Conservation (phyloP, 2,797 vertebrate species). For the Lutjanus campechanus region DNA sequence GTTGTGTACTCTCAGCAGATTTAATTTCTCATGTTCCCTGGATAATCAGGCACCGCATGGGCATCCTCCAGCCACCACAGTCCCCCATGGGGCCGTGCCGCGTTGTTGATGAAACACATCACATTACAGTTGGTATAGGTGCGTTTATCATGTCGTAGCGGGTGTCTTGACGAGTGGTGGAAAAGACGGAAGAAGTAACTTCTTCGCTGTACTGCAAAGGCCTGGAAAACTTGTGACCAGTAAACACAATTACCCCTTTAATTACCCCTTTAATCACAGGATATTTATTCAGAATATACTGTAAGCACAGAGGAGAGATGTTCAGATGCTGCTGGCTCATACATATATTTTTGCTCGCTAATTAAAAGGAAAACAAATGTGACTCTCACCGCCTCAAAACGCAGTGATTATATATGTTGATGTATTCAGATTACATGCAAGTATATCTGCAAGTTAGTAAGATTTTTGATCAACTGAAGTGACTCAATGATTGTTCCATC, state of each 20-base stretch:
- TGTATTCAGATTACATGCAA: not conserved
- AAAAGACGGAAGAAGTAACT: not conserved
- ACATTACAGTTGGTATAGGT: slow-evolving; percentile 52
- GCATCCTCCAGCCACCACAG: slow-evolving; percentile 49
- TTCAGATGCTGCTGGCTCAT: not conserved
- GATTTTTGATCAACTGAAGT: not conserved
- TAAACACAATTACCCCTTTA: slow-evolving; percentile 32
- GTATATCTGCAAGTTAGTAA: slow-evolving; percentile 3
- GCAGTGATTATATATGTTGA: not conserved
- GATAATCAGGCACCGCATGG: slow-evolving; percentile 73
- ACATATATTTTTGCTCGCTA: not conserved
- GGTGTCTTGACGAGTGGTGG: slow-evolving; percentile 29
- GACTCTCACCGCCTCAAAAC: not conserved
- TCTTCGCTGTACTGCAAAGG: slow-evolving; percentile 10
- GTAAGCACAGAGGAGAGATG: not conserved
- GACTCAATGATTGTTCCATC: not conserved
- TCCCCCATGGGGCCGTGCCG: slow-evolving; percentile 38
- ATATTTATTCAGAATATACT: slow-evolving; percentile 3
- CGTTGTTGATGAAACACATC: slow-evolving; percentile 61
- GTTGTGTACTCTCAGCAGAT: slow-evolving; percentile 72
- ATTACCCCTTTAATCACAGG: slow-evolving; percentile 8
- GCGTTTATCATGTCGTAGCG: slow-evolving; percentile 45
- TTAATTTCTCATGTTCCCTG: slow-evolving; percentile 74
- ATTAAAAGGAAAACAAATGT: slow-evolving; percentile 3
- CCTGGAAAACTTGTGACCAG: slow-evolving; percentile 13